Base-by-base conservation (phyloP, 2,888 invertebrate species). In the Pheosia gnoma region DNA sequence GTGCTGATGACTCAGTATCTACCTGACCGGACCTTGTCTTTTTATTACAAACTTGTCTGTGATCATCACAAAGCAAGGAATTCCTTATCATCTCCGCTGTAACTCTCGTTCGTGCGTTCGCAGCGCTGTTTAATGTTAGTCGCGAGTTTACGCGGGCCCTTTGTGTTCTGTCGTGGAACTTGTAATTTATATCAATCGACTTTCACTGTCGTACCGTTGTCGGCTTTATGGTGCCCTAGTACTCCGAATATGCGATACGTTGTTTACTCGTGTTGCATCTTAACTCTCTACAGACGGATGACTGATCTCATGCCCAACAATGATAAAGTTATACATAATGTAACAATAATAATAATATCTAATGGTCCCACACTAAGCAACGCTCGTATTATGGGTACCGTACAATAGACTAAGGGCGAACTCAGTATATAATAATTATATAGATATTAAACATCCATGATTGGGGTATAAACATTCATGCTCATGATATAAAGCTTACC, bases 1-100 rank as follows among this genome's bases (percentile, higher is more conserved):
- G 74, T 74, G 73, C 74, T 86, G 85, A 85, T 91, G 90, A 91
- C 83, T 91, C 90, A 91, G 85, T 81, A 81, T 82, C 81, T 89
- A 91, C 91, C 91, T 90, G 90, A 85, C 85, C 78, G 79, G 78
- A 72, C 81, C 81, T 72, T 74, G 77, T 78, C 75, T 78, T 77
- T 79, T 81, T 79, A 73, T 80, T 78, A 74, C 70, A 75, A 80
- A 78, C 82, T 81, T 71, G 81, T 82, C 81, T 82, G 78, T 77
- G 83, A 82, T 79, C 77, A 80, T 83, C 81, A 83, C 83, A 82
- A 84, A 81, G 78, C 72, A 72, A 82, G 82, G 82, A 81, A 84
- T 84, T 81, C 82, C 77, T 78, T 57, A 45, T 57, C 43, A 45
- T 57, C 57, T 57, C 11, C 39, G 55, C 55, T 10, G 55, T 55